A percentile compares a stretch with the other conserved stretches of the same genome.
These are phyloP conservation scores for Vespertilio murinus DNA, from an alignment of 2,797 vertebrate species.

Conservation along the genomic window DNA sequence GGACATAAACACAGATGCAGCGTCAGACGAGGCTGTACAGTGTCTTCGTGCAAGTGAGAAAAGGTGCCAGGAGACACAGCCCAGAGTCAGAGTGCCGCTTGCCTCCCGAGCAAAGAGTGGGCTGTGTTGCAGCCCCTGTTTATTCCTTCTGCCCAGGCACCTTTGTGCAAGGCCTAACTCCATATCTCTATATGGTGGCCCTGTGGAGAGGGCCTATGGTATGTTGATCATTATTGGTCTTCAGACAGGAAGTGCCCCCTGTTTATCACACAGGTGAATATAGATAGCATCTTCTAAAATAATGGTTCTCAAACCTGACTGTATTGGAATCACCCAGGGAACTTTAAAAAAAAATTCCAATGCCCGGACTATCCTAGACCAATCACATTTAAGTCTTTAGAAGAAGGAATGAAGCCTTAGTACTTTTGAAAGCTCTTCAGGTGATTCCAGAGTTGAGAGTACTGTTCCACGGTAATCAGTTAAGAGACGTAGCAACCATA, in stretches of 20 bases:
- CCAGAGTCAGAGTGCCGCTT: neutral
- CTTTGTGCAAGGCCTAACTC: neutral
- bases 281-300: neutral
- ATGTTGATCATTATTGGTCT: neutral
- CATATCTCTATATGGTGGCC: neutral
- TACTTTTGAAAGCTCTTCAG: neutral
- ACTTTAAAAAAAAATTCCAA: neutral
- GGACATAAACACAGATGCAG: neutral
- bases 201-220: neutral
- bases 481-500: neutral
- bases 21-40: neutral
- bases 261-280: neutral
- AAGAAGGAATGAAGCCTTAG: neutral
- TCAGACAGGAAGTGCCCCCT: neutral
- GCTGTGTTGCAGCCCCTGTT: neutral
- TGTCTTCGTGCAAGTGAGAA: neutral
- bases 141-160: neutral
- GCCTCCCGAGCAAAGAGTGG: neutral
- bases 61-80: neutral
- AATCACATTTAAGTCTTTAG: neutral
- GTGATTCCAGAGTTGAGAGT: neutral
- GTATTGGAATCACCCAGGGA: neutral
- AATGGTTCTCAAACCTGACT: neutral
- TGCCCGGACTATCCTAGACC: neutral
- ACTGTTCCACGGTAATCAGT: neutral